Evolutionary conservation across 2,888 invertebrate genomes (phyloP), one percentile per base, ranked within the genome.

Genomic region (Scrobipalpa costella): DNA sequence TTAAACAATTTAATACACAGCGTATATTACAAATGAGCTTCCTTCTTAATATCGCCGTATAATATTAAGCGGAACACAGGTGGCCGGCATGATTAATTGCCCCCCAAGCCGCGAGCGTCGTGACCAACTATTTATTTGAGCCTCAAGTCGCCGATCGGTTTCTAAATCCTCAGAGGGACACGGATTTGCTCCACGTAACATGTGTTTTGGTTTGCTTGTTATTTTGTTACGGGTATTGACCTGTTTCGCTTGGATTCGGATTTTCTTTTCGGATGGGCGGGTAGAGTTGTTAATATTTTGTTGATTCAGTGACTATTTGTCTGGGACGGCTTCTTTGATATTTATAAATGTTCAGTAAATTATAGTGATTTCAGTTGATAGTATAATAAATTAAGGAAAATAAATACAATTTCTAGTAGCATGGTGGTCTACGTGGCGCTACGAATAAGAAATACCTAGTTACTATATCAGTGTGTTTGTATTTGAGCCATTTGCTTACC

Each of bases 81-180:
- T 50, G 50, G 50, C 79, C 74, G 78, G 74, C 72, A 71, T 75
- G 83, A 64, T 64, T 64, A 64, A 64, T 64, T 62, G 64, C 5
- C 33, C 64, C 58, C 58, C 34, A 38, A 61, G 81, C 81, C 73
- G 73, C 49, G 49, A 13, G 13, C 27, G 72, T 63, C 70, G 73
- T 75, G 74, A 77, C 79, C 75, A 80, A 79, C 81, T 83, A 82
- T 83, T 81, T 81, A 80, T 81, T 81, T 82, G 79, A 36, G 52
- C 57, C 58, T 38, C 59, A 44, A 47, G 57, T 52, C 50, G 13
- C 34, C 58, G 58, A 58, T 58, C 58, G 58, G 58, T 19, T 57
- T 58, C 40, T 40, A 58, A 58, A 40, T 36, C 58, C 58, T 21
- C 58, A 52, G 13, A 40, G 58, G 58, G 21, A 58, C 8, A 40